These are phyloP conservation scores for Pogona vitticeps DNA, from an alignment of 2,113 vertebrate species.

Conservation along the genomic window DNA sequence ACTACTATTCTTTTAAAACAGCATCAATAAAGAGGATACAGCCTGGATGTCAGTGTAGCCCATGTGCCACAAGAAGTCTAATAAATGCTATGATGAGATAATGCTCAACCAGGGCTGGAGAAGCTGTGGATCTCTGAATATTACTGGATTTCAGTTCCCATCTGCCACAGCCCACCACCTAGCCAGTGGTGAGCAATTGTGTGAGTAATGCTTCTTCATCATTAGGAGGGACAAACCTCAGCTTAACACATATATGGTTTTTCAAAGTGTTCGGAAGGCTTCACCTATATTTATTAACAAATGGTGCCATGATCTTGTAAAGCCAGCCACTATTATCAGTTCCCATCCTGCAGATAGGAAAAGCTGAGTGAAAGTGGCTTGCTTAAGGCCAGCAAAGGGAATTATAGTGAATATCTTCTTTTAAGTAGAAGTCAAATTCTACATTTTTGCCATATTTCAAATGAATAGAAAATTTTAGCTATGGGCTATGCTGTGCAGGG, in stretches of 20 bases:
- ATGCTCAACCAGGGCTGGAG: background rate
- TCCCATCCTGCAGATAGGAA: background rate
- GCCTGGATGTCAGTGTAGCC: slow-evolving; percentile 42
- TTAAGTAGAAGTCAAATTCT: background rate
- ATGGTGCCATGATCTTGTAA: too few species aligned
- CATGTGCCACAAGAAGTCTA: background rate
- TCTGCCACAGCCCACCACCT: too few species aligned
- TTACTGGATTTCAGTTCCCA: too few species aligned
- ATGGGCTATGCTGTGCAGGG: too few species aligned
- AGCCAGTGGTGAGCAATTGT: too few species aligned
- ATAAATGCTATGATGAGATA: background rate
- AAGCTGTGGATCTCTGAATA: too few species aligned
- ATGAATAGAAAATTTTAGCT: background rate
- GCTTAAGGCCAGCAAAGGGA: background rate
- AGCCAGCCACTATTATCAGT: background rate
- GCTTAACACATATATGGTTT: background rate
- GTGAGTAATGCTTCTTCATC: background rate
- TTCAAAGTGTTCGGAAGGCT: background rate
- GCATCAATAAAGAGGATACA: background rate
- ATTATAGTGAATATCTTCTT: background rate
- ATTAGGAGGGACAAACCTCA: background rate
- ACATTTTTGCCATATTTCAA: background rate
- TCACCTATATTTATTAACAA: background rate
- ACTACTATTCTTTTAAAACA: background rate
- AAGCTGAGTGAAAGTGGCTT: background rate